Evolutionary conservation across 2,797 vertebrate species (phyloP).

Genomic region (Oreortyx pictus): DNA sequence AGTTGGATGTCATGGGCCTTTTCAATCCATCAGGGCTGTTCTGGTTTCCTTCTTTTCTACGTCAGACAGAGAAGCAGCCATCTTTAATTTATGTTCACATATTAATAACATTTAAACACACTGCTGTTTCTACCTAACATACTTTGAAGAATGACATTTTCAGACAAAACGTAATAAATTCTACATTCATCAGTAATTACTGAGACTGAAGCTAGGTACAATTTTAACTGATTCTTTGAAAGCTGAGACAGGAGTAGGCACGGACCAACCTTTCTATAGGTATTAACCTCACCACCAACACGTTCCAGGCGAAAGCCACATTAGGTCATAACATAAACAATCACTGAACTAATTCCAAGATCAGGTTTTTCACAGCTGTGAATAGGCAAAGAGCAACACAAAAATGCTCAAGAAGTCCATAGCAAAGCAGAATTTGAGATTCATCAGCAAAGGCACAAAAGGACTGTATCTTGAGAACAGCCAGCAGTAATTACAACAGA

Average conservation of each 20-base stretch:
- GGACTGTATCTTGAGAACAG: not conserved
- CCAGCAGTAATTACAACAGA: conserved; percentile 1
- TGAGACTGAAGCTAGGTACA: not conserved
- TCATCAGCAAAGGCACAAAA: not conserved
- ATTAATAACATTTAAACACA: not conserved
- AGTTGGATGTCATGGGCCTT: not conserved
- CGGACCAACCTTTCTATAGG: not conserved
- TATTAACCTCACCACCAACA: not conserved
- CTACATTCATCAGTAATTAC: not conserved
- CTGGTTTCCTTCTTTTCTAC: not conserved
- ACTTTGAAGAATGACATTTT: not conserved
- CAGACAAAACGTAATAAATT: not conserved
- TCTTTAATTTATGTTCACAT: not conserved
- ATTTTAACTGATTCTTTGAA: not conserved
- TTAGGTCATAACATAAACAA: not conserved
- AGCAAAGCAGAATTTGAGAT: conserved; percentile 6
- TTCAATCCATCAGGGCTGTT: not conserved
- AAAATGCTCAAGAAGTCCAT: not conserved
- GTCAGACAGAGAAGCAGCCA: not conserved
- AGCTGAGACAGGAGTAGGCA: not conserved
- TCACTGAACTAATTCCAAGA: conserved; percentile 14
- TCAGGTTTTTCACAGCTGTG: conserved; percentile 31
- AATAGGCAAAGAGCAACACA: not conserved
- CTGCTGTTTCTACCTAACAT: not conserved
- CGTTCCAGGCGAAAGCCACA: not conserved